phyloP scores from a whole-genome alignment of 2,888 invertebrate species.

The Synanthedon andrenaeformis region DNA sequence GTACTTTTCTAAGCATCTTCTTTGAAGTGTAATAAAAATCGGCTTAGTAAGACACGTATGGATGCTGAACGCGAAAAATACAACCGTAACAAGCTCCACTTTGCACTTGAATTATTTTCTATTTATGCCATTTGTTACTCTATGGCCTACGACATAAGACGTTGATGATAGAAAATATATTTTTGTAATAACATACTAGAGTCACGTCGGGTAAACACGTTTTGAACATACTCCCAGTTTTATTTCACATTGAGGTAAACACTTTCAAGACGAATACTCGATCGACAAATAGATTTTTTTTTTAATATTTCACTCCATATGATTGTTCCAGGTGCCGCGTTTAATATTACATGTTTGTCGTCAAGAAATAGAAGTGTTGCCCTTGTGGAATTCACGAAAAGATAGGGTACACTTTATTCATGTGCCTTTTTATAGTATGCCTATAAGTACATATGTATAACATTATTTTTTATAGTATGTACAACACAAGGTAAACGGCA shows the following conservation, averaged over 20 bases:
- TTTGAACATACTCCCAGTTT: conserved; percentile 47
- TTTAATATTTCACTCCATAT: conserved; percentile 9
- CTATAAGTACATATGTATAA: too few species aligned
- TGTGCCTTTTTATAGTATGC: too few species aligned
- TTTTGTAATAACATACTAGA: conserved; percentile 32
- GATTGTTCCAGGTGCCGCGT: background rate
- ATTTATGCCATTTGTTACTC: conserved; percentile 9
- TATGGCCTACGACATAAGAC: conserved; percentile 11
- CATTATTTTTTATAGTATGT: too few species aligned
- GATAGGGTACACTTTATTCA: too few species aligned
- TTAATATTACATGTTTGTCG: too few species aligned
- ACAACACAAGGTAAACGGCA: too few species aligned
- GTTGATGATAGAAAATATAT: conserved; percentile 26
- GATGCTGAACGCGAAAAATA: conserved; percentile 38
- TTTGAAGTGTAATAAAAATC: conserved; percentile 63
- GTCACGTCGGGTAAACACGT: conserved; percentile 42
- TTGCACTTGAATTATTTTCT: conserved; percentile 14
- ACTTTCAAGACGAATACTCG: conserved; percentile 52
- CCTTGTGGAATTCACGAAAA: too few species aligned
- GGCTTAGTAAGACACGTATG: conserved; percentile 51
- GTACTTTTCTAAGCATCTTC: conserved; percentile 42
- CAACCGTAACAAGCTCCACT: conserved; percentile 13
- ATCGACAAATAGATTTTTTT: conserved; percentile 46
- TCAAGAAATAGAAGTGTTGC: too few species aligned
- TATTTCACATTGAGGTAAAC: conserved; percentile 53